A percentile compares a stretch with the other conserved stretches of the same genome.
Evolutionary conservation across 2,113 vertebrate species (phyloP).

Genomic region (Nerophis ophidion): DNA sequence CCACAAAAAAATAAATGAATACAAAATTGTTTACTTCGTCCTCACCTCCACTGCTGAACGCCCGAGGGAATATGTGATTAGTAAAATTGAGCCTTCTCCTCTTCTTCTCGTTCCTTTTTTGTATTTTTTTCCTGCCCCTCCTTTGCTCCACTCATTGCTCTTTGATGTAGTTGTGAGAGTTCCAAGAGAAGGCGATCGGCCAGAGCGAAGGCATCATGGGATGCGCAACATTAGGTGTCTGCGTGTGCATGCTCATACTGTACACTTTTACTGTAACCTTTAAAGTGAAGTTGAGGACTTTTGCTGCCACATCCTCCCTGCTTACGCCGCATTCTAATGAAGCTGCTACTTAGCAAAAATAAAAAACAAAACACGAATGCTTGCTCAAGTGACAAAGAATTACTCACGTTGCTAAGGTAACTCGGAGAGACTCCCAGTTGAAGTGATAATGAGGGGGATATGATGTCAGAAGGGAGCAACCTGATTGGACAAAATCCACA

Average conservation of each 20-base stretch:
- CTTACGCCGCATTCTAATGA: constrained; percentile 25
- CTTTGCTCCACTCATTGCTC: constrained; percentile 40
- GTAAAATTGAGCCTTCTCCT: constrained; percentile 38
- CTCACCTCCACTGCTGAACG: constrained; percentile 57
- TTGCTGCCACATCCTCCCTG: constrained; percentile 17
- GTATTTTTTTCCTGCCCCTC: constrained; percentile 40
- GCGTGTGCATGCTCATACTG: constrained; percentile 5
- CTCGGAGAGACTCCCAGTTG: constrained; percentile 36
- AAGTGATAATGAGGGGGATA: constrained; percentile 42
- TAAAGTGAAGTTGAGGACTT: constrained; percentile 17
- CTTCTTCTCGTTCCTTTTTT: constrained; percentile 15
- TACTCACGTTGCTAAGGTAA: constrained; percentile 52
- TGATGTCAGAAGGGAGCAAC: constrained; percentile 47
- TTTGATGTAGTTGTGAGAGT: constrained; percentile 70
- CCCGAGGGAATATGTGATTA: constrained; percentile 53
- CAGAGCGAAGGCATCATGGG: constrained; percentile 61
- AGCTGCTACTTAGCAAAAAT: constrained; percentile 23
- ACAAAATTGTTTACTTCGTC: constrained; percentile 65
- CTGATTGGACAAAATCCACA: constrained; percentile 27
- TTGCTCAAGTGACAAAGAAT: constrained; percentile 47
- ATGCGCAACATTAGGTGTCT: constrained; percentile 49
- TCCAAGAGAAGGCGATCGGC: constrained; percentile 49
- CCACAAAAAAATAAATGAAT: constrained; percentile 48
- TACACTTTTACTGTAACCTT: neutral
- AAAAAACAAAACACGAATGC: constrained; percentile 9